A percentile compares a stretch with the other conserved stretches of the same genome.
Evolutionary conservation across 2,888 invertebrate species (phyloP).

Genomic region (Agrotis exclamationis): DNA sequence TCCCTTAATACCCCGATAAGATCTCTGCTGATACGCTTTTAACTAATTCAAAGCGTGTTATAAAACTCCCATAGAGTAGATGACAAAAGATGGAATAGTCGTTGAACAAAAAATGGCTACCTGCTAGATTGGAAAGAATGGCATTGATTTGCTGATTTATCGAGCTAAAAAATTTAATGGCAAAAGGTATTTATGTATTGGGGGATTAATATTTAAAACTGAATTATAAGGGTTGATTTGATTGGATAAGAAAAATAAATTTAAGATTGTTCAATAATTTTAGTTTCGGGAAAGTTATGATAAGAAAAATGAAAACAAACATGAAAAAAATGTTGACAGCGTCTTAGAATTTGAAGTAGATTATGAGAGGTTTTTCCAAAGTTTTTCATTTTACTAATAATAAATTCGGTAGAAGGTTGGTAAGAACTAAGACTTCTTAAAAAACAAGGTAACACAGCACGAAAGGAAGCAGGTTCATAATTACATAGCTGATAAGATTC

Average conservation of each 20-base stretch:
- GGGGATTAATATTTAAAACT: slow-evolving; percentile 14
- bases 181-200: slow-evolving; percentile 6
- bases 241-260: slow-evolving; percentile 6
- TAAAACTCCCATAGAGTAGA: slow-evolving; percentile 14
- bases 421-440: too few relatives aligned
- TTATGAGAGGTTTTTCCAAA: neutral
- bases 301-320: too few relatives aligned
- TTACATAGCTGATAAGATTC: neutral
- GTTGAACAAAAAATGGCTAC: slow-evolving; percentile 56
- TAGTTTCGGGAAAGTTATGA: neutral
- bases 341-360: neutral
- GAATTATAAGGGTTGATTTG: slow-evolving; percentile 21
- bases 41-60: slow-evolving; percentile 47
- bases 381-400: neutral
- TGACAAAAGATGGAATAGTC: slow-evolving; percentile 35
- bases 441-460: neutral
- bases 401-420: too few relatives aligned
- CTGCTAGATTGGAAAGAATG: slow-evolving; percentile 44
- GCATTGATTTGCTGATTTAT: slow-evolving; percentile 31
- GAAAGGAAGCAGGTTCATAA: neutral
- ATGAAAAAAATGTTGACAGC: too few relatives aligned
- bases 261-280: neutral
- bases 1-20: slow-evolving; percentile 48
- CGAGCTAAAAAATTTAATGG: slow-evolving; percentile 7
- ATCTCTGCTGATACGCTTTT: slow-evolving; percentile 47